A percentile compares a stretch with the other conserved stretches of the same genome.
phyloP scores from a whole-genome alignment of 2,113 vertebrate genomes.

The Ranitomeya variabilis region DNA sequence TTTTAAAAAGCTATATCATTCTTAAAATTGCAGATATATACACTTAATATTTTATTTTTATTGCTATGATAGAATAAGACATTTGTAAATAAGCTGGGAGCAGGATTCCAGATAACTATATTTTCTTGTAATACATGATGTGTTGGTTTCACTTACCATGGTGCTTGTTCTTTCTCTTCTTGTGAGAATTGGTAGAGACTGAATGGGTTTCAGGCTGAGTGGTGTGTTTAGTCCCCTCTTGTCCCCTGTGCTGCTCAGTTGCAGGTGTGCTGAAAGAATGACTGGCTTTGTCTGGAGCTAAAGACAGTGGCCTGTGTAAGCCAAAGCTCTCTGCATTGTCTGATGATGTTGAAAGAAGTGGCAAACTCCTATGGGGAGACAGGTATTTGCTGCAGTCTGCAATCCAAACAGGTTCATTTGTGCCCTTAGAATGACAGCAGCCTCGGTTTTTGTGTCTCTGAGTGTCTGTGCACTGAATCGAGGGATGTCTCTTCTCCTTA shows the following conservation, averaged over 20 bases:
- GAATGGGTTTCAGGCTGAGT: conserved; percentile 58
- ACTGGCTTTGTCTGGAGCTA: conserved; percentile 62
- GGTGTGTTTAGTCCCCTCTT: conserved; percentile 58
- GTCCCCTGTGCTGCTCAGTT: conserved; percentile 52
- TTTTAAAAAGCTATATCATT: neutral
- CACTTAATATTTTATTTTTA: neutral
- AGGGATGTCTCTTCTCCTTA: conserved; percentile 62
- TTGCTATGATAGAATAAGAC: neutral
- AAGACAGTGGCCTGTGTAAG: conserved; percentile 63
- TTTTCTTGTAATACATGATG: neutral
- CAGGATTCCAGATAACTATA: neutral
- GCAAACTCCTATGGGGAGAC: conserved; percentile 63
- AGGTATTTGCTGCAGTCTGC: conserved; percentile 66
- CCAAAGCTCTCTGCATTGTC: conserved; percentile 65
- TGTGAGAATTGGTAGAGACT: conserved; percentile 23
- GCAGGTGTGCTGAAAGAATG: conserved; percentile 61
- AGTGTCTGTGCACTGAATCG: conserved; percentile 56
- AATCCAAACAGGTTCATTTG: conserved; percentile 63
- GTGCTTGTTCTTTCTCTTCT: conserved; percentile 58
- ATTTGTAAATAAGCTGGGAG: neutral
- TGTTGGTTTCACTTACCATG: conserved; percentile 67
- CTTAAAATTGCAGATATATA: neutral
- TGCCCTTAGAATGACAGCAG: conserved; percentile 55
- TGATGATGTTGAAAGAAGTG: conserved; percentile 64
- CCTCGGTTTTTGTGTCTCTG: conserved; percentile 61